phyloP scores from a whole-genome alignment of 2,113 vertebrate species.

The Archilochus colubris region DNA sequence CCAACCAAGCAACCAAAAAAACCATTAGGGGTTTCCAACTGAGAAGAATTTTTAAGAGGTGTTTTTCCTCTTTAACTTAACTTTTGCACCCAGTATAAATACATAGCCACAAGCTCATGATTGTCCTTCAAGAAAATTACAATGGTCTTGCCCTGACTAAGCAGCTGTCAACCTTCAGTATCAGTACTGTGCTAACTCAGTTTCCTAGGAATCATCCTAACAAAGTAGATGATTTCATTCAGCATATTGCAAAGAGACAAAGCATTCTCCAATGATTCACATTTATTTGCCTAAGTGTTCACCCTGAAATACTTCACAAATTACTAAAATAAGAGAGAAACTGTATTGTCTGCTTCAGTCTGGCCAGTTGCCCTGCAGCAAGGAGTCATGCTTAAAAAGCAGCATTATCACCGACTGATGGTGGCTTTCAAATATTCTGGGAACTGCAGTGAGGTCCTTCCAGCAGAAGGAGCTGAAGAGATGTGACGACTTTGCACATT shows the following conservation, averaged over 20 bases:
- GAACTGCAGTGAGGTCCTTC: not conserved
- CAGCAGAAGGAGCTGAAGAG: conserved; percentile 16
- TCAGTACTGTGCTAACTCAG: not conserved
- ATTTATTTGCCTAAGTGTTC: conserved; percentile 1
- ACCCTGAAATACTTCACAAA: conserved; percentile 18
- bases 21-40: not conserved
- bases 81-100: not conserved
- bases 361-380: conserved; percentile 35
- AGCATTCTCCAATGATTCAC: not conserved
- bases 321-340: conserved; percentile 50
- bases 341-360: not conserved
- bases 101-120: not conserved
- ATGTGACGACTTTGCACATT: not conserved
- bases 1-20: not conserved
- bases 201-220: conserved; percentile 22
- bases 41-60: not conserved
- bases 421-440: not conserved
- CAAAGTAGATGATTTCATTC: not conserved
- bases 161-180: not conserved
- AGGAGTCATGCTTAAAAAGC: conserved; percentile 19
- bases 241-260: conserved; percentile 21
- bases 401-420: not conserved
- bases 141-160: not conserved
- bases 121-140: not conserved
- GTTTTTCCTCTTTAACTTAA: not conserved